Evolutionary conservation across 2,113 vertebrate genomes (phyloP).

Genomic region (Alosa alosa): DNA sequence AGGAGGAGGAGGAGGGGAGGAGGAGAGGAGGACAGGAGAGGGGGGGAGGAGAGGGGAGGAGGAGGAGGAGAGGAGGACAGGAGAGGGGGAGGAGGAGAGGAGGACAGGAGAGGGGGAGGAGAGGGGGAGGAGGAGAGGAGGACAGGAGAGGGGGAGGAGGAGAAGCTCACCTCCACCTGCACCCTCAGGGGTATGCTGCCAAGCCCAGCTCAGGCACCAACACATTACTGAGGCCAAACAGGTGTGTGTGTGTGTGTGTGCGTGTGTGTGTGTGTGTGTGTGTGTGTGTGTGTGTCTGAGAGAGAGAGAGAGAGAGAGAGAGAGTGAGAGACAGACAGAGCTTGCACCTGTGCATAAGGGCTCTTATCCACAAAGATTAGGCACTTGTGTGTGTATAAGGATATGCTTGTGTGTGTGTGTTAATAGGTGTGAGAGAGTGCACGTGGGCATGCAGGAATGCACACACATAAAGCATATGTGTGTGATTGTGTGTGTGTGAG

Average conservation of each 20-base stretch:
- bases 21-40: neutral
- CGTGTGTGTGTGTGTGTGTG: constrained; percentile 8
- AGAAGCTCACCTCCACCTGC: neutral
- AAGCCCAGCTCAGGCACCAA: neutral
- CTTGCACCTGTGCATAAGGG: constrained; percentile 5
- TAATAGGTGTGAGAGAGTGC: neutral
- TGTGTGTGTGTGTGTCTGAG: constrained; percentile 16
- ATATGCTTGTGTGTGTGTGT: neutral
- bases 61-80: neutral
- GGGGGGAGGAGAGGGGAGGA: too few relatives aligned
- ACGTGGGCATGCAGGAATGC: neutral
- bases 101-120: neutral
- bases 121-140: too few relatives aligned
- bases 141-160: too few relatives aligned
- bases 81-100: neutral
- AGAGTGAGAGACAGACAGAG: neutral
- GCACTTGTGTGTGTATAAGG: neutral
- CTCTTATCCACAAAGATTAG: neutral
- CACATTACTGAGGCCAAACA: neutral
- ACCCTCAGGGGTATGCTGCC: neutral
- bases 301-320: neutral
- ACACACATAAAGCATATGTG: neutral
- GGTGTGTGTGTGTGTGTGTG: constrained; percentile 6
- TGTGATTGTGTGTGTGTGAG: neutral
- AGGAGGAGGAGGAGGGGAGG: neutral